Evolutionary conservation across 1,140 invertebrate species (phyloP).

Genomic region (Hyphantria cunea): DNA sequence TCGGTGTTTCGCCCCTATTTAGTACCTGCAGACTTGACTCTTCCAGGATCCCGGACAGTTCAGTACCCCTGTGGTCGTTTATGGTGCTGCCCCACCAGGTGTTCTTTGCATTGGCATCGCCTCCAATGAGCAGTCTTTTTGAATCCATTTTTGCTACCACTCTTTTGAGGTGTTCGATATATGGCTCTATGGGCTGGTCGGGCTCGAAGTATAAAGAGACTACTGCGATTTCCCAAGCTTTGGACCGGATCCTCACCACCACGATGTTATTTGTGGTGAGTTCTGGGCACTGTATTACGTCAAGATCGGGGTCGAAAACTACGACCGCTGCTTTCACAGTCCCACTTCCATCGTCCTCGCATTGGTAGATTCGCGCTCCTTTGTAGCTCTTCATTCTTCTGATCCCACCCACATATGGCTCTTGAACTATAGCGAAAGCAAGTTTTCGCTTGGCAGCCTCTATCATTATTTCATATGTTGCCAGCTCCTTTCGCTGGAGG

Average conservation of each 20-base stretch:
- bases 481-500: too few species aligned
- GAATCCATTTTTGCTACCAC: constrained; percentile 35
- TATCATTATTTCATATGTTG: background rate
- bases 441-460: background rate
- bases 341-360: constrained; percentile 28
- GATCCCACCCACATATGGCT: too few species aligned
- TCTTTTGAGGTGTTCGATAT: constrained; percentile 17
- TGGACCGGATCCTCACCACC: too few species aligned
- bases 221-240: constrained; percentile 16
- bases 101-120: constrained; percentile 38
- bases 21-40: constrained; percentile 30
- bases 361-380: too few species aligned
- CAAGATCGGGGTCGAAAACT: constrained; percentile 10
- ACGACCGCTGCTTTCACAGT: too few species aligned
- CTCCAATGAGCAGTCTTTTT: too few species aligned
- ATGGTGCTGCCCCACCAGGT: constrained; percentile 35
- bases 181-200: too few species aligned
- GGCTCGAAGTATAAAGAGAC: too few species aligned
- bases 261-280: too few species aligned
- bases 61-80: constrained; percentile 23
- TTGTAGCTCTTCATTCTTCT: too few species aligned
- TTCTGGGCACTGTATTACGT: constrained; percentile 9
- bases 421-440: background rate
- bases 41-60: constrained; percentile 4
- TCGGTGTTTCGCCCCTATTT: constrained; percentile 33